phyloP scores from a whole-genome alignment of 2,888 invertebrate species.

The Seira musarum region DNA sequence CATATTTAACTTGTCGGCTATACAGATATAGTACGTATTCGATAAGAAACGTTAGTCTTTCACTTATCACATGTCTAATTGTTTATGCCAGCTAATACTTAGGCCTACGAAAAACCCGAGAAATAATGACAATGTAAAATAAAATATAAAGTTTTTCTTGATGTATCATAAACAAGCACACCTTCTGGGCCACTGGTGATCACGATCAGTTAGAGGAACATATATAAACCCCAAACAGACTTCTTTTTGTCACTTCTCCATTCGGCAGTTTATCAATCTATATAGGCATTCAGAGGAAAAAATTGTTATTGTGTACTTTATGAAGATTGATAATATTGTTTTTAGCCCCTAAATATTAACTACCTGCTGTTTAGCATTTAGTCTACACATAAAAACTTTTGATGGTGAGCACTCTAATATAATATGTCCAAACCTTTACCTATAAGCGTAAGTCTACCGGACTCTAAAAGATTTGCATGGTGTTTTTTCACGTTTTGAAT shows the following conservation, averaged over 20 bases:
- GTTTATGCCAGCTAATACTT: neutral
- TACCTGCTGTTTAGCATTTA: too few relatives aligned
- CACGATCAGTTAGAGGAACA: slow-evolving; percentile 94
- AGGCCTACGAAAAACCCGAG: slow-evolving; percentile 44
- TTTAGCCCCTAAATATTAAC: neutral
- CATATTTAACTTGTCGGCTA: slow-evolving; percentile 35
- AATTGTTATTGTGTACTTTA: too few relatives aligned
- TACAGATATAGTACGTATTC: slow-evolving; percentile 33
- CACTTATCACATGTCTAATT: slow-evolving; percentile 33
- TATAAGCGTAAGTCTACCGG: slow-evolving; percentile 80
- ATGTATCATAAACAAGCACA: slow-evolving; percentile 54
- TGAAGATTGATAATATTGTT: slow-evolving; percentile 73
- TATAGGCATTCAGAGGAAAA: slow-evolving; percentile 1
- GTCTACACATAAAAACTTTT: too few relatives aligned
- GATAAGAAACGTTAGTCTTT: slow-evolving; percentile 8
- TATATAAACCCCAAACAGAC: slow-evolving; percentile 96
- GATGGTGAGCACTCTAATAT: too few relatives aligned
- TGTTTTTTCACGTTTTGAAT: slow-evolving; percentile 83
- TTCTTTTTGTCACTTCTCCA: slow-evolving; percentile 83
- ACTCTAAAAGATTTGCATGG: slow-evolving; percentile 80
- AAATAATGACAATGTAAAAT: slow-evolving; percentile 30
- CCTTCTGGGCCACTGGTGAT: slow-evolving; percentile 78
- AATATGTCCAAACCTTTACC: slow-evolving; percentile 76
- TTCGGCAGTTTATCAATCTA: slow-evolving; percentile 91
- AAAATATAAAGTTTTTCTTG: slow-evolving; percentile 44